Evolutionary conservation across 2,113 vertebrate genomes (phyloP), one percentile per base, ranked within the genome.

Genomic region (Actenoides lindsayi): DNA sequence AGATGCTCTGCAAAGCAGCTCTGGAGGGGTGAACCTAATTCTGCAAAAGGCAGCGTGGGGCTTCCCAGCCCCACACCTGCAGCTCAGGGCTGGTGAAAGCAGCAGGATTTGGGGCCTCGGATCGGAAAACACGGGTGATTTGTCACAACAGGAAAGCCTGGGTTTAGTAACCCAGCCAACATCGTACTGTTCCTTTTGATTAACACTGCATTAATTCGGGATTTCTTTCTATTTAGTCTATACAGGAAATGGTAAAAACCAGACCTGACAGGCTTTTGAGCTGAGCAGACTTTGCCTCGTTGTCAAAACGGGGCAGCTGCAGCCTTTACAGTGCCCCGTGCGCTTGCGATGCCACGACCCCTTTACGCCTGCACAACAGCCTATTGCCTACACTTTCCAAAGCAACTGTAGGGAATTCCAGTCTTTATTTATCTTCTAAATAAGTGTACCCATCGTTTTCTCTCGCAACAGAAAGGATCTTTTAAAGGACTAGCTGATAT

Each of bases 181-280:
- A 54, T 39, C 41, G 85, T 65, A 11, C 76, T 76, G 70, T 31
- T 68, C 63, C 68, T 10, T 59, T 31, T 68, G 74, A 81, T 93
- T 39, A 87, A 10, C 68, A 2, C 4, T 48, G 65, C 65, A 28
- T 81, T 94, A 46, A 74, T 70, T 84, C 92, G 67, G 51, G 83
- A 21, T 75, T 83, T 92, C 91, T 81, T 80, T 51, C 84, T 96
- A 88, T 88, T 89, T 80, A 93, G 67, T 91, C 69, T 79, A 17
- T 33, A 69, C 28, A 46, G 73, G 71, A 91, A 89, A 46, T 33
- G 86, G 96, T 31, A 93, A 85, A 88, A 82, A 46, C 1, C 88
- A 93, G 91, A 89, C 37, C 70, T 64, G 71, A 48, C 14, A 93
- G 59, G 1, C 62, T 62, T 13, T 13, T 78, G 64, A 53, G 37